Percentiles rank a stretch among this genome's conserved stretches.
phyloP scores from a whole-genome alignment of 2,113 vertebrate genomes.

The Rhodinocichla rosea region DNA sequence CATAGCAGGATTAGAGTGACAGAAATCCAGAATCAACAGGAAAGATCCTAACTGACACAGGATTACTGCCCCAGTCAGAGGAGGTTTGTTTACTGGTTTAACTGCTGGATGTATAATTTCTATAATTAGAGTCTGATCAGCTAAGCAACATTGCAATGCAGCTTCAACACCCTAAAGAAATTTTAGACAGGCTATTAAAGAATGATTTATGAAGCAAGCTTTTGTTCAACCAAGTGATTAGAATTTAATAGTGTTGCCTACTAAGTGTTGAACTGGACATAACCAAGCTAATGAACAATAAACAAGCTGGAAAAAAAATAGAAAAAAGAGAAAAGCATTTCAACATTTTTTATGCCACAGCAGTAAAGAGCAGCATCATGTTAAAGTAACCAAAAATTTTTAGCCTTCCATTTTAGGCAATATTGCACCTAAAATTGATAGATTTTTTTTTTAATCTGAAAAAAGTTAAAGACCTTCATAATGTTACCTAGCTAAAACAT shows the following conservation, averaged over 20 bases:
- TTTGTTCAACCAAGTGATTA: constrained; percentile 74
- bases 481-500: background rate
- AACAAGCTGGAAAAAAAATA: background rate
- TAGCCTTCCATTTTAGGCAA: background rate
- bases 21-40: constrained; percentile 14
- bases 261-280: constrained; percentile 57
- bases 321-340: background rate
- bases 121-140: constrained; percentile 42
- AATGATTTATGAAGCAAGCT: constrained; percentile 72
- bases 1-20: background rate
- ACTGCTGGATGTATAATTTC: constrained; percentile 48
- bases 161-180: constrained; percentile 63
- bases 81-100: constrained; percentile 38
- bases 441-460: background rate
- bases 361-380: background rate
- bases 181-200: constrained; percentile 69
- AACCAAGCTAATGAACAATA: constrained; percentile 16
- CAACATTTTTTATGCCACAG: background rate
- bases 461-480: background rate
- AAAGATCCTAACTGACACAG: background rate
- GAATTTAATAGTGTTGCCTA: constrained; percentile 67
- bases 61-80: background rate
- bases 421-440: background rate
- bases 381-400: background rate
- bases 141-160: constrained; percentile 42